Percentiles rank a stretch among this genome's conserved stretches.
Conservation (phyloP, 2,888 invertebrate species). For the Mesopsocus fuscifrons region DNA sequence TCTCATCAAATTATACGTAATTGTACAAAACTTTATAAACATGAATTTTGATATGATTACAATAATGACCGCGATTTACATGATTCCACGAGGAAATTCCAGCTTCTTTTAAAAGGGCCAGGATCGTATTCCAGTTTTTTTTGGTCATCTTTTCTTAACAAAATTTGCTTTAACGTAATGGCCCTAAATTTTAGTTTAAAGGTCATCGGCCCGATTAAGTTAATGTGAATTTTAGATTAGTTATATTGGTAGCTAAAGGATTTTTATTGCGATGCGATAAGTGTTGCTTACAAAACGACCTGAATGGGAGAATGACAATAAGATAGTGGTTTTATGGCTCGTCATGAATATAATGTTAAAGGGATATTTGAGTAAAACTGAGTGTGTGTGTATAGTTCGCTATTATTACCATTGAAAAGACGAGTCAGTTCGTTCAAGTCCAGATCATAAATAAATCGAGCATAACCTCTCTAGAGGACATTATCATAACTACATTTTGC, state of each 20-base stretch:
- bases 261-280: too few species aligned
- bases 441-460: neutral
- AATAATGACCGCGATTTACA: conserved; percentile 10
- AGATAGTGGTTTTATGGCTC: too few species aligned
- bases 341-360: too few species aligned
- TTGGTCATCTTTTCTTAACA: neutral
- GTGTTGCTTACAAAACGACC: too few species aligned
- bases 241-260: too few species aligned
- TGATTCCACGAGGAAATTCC: conserved; percentile 4
- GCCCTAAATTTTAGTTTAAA: too few species aligned
- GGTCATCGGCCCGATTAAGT: too few species aligned
- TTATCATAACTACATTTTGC: neutral
- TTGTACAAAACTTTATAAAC: conserved; percentile 10
- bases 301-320: too few species aligned
- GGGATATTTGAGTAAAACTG: too few species aligned
- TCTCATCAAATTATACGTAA: conserved; percentile 7
- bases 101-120: too few species aligned
- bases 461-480: neutral
- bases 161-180: too few species aligned
- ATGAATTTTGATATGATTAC: conserved; percentile 11
- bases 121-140: neutral
- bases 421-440: neutral
- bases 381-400: neutral
- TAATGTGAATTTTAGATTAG: too few species aligned
- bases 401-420: neutral